phyloP scores from a whole-genome alignment of 2,797 vertebrate species.

The Pangasius larnaudii region DNA sequence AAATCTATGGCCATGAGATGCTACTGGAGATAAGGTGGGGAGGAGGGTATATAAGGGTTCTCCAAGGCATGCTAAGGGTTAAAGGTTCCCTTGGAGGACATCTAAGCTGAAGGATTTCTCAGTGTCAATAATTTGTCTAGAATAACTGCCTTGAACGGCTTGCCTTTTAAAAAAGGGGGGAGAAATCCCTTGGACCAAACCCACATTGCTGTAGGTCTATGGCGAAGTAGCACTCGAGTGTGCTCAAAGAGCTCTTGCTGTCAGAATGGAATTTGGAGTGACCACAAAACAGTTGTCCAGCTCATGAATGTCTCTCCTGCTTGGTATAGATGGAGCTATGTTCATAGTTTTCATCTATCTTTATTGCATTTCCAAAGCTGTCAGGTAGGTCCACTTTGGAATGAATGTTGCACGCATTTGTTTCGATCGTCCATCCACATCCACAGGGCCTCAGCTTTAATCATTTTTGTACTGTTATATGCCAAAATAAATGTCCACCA shows the following conservation, averaged over 20 bases:
- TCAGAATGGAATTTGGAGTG: conserved; percentile 82
- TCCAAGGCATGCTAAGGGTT: conserved; percentile 71
- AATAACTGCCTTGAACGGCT: conserved; percentile 69
- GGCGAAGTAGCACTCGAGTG: conserved; percentile 76
- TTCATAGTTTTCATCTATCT: conserved; percentile 59
- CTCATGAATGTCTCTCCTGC: conserved; percentile 60
- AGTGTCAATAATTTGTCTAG: conserved; percentile 78
- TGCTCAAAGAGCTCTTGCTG: conserved; percentile 78
- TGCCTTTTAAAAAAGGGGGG: conserved; percentile 46
- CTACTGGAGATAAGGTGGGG: conserved; percentile 10
- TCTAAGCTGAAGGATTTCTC: conserved; percentile 71
- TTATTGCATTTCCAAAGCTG: conserved; percentile 28
- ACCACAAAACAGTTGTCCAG: conserved; percentile 67
- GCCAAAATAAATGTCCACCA: background rate
- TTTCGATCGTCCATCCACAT: background rate
- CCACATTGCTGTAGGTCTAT: conserved; percentile 69
- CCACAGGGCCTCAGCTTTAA: background rate
- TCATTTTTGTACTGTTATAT: background rate
- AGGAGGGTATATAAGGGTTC: conserved; percentile 31
- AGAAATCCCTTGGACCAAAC: conserved; percentile 61
- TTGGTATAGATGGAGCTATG: conserved; percentile 60
- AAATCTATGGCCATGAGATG: background rate
- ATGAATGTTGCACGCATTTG: conserved; percentile 9
- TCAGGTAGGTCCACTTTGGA: conserved; percentile 14
- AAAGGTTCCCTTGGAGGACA: conserved; percentile 72